Evolutionary conservation across 2,888 invertebrate genomes (phyloP).

Genomic region (Aphodius granarius): DNA sequence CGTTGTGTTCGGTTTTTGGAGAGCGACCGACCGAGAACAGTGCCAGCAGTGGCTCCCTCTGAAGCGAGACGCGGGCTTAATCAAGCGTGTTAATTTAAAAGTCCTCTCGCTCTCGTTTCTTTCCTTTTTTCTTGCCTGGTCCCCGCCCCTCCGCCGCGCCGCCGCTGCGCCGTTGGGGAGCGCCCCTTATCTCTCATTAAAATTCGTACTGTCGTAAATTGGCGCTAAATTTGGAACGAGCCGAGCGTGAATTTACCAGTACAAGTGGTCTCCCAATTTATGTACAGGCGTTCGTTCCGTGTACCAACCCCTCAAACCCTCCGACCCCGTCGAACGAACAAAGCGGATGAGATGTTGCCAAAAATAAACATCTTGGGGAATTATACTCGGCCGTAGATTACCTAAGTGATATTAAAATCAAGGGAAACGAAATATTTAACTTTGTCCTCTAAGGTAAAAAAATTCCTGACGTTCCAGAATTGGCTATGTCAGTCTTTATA

Average conservation of each 20-base stretch:
- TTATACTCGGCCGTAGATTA: not conserved
- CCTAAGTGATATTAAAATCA: not conserved
- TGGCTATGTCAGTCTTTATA: too few species aligned
- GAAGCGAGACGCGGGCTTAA: conserved; percentile 7
- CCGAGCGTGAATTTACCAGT: not conserved
- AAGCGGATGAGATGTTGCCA: not conserved
- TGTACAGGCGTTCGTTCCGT: not conserved
- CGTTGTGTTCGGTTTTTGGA: conserved; percentile 5
- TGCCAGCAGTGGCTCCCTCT: not conserved
- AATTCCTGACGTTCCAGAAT: too few species aligned
- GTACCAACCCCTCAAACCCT: not conserved
- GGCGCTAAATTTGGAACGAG: conserved; percentile 6
- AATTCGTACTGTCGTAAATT: conserved; percentile 15
- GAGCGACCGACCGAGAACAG: not conserved
- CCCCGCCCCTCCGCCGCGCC: not conserved
- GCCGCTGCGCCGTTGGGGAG: not conserved
- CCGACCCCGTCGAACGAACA: not conserved
- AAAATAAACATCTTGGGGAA: not conserved
- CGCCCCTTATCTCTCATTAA: conserved; percentile 3
- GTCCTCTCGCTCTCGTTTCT: conserved; percentile 1
- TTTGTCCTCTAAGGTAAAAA: too few species aligned
- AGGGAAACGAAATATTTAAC: too few species aligned
- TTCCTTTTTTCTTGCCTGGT: not conserved
- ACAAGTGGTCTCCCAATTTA: not conserved
- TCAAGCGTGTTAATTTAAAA: conserved; percentile 14